Conservation (phyloP, 2,888 invertebrate species). For the Drosophila niveifrons region DNA sequence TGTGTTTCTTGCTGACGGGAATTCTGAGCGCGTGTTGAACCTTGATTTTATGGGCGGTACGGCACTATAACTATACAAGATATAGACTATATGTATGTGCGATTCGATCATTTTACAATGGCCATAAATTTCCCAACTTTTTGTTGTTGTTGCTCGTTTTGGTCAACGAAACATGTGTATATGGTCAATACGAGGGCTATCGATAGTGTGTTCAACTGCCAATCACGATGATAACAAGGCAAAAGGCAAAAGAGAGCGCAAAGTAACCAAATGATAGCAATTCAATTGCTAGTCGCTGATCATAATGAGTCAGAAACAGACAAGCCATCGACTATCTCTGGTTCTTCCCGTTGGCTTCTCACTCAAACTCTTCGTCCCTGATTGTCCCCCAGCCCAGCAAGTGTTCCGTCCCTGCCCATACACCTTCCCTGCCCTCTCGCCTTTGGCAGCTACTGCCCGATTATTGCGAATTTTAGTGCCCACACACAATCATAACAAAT, state of each 20-base stretch:
- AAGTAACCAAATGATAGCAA: too few species aligned
- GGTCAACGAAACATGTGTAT: constrained; percentile 22
- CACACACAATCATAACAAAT: constrained; percentile 27
- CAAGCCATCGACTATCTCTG: too few species aligned
- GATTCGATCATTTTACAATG: constrained; percentile 12
- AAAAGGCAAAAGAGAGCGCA: too few species aligned
- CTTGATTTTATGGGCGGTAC: constrained; percentile 24
- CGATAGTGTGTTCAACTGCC: constrained; percentile 25
- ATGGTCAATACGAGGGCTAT: constrained; percentile 9
- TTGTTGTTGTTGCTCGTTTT: constrained; percentile 23
- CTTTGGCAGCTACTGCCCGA: neutral
- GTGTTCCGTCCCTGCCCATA: too few species aligned
- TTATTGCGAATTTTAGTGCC: constrained; percentile 39
- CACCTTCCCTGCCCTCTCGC: too few species aligned
- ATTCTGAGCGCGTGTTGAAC: constrained; percentile 8
- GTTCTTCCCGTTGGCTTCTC: too few species aligned
- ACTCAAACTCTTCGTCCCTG: too few species aligned
- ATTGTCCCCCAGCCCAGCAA: neutral
- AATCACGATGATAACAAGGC: neutral
- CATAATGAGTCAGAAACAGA: too few species aligned
- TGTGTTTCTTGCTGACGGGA: constrained; percentile 12
- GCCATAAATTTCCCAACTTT: constrained; percentile 35
- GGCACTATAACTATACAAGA: neutral
- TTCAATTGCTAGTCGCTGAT: too few species aligned
- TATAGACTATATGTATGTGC: too few species aligned